Base-by-base conservation (phyloP, 2,797 vertebrate species). In the Cheirogaleus major region DNA sequence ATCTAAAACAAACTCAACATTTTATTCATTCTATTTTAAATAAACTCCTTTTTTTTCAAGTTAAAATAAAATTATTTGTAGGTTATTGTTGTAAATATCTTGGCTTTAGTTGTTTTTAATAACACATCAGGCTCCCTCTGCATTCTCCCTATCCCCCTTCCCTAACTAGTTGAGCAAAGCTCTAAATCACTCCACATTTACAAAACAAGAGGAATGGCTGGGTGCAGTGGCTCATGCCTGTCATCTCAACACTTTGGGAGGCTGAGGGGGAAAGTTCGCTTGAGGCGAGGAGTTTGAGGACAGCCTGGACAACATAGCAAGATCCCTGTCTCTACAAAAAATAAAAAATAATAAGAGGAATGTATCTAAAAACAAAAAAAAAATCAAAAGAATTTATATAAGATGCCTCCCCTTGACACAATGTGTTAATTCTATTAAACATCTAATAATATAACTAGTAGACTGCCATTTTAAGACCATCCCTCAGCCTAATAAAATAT, bases 61-160 rank as follows among this genome's bases (percentile, higher is more conserved):
- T 84, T 88, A 67, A 85, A 94, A 88, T 70, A 67, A 90, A 87
- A 87, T 8, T 6, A 70, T 84, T 80, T n/a, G 38, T 86, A 78
- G 45, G 63, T 52, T 9, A 91, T 61, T 85, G 81, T 30, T 79
- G 20, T 87, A 92, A 93, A 76, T 48, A 75, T n/a, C 30, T 83
- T n/a, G 59, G 59, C 55, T 92, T 55, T 63, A 73, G 52, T 70
- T 73, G 23, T 86, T 48, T 76, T 89, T 80, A 63, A 55, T 63
- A 65, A 35, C 59, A 41, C 5, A 27, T 59, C 20, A 48, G 89
- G 4, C 63, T 89, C 20, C 35, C 35, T 81, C 30, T 4, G 23
- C 41, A 10, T 59, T 50, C 25, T 92, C 12, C 8, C 32, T 17
- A 70, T 30, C 11, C 12, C 11, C 2, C 2, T 86, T 23, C 23